Conservation (phyloP, 2,113 vertebrate species). For the Orthonyx spaldingii region DNA sequence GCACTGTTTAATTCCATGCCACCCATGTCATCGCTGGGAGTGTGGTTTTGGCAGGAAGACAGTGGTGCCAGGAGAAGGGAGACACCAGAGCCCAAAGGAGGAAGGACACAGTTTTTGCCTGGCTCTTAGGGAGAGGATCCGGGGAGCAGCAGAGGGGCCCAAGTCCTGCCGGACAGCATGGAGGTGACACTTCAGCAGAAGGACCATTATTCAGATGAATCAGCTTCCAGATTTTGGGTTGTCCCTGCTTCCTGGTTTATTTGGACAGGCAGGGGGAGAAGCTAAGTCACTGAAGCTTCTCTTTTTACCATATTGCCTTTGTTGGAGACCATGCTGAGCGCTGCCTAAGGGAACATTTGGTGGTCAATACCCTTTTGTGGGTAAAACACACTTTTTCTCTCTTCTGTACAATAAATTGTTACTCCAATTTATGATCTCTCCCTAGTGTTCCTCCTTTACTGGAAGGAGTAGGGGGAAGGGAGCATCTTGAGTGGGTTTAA, state of each 20-base stretch:
- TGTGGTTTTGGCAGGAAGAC: not conserved
- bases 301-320: not conserved
- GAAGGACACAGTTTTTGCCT: fast-evolving
- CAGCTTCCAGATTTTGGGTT: not conserved
- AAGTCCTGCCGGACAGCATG: fast-evolving
- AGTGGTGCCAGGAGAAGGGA: not conserved
- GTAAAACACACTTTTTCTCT: not conserved
- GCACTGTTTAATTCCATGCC: not conserved
- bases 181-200: too few relatives aligned
- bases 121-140: not conserved
- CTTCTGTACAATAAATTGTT: not conserved
- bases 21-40: not conserved
- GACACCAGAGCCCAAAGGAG: not conserved
- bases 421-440: not conserved
- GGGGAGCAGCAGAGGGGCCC: not conserved
- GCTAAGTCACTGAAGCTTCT: not conserved
- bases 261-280: not conserved
- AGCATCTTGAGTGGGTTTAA: not conserved
- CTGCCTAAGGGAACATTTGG: not conserved
- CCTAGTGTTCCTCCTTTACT: not conserved
- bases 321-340: fast-evolving
- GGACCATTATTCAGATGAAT: not conserved
- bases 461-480: not conserved
- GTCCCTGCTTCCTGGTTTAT: not conserved
- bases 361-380: not conserved